Evolutionary conservation across 2,888 invertebrate species (phyloP).

Genomic region (Marronus borbonicus): DNA sequence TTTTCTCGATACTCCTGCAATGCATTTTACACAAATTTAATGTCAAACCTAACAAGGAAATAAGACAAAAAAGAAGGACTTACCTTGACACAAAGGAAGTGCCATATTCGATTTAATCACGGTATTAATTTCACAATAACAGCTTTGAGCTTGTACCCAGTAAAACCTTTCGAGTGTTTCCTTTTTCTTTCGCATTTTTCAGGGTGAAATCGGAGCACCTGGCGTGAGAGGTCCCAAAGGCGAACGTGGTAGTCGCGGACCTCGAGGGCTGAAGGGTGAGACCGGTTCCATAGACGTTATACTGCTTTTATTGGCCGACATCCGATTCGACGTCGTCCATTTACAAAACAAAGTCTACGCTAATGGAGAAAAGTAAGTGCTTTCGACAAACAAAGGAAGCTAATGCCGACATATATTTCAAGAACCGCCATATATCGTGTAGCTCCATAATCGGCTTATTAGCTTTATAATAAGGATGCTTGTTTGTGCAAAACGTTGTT

Average conservation of each 20-base stretch:
- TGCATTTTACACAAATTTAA: not conserved
- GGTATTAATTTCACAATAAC: slow-evolving; percentile 10
- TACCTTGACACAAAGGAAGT: not conserved
- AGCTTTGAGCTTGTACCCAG: not conserved
- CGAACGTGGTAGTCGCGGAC: slow-evolving; percentile 74
- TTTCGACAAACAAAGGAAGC: not conserved
- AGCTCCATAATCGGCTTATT: not conserved
- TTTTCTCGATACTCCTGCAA: not conserved
- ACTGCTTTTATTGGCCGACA: slow-evolving; percentile 77
- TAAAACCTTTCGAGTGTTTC: not conserved
- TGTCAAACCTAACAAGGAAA: not conserved
- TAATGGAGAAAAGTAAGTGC: slow-evolving; percentile 73
- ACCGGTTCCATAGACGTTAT: slow-evolving; percentile 78
- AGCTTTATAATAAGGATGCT: too few relatives aligned
- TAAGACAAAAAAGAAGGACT: not conserved
- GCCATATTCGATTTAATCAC: not conserved
- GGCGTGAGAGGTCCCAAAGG: slow-evolving; percentile 78
- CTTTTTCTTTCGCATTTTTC: slow-evolving; percentile 15
- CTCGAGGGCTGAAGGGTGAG: slow-evolving; percentile 75
- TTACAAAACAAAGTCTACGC: slow-evolving; percentile 75
- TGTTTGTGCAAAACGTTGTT: too few relatives aligned
- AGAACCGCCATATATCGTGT: not conserved
- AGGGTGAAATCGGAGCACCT: slow-evolving; percentile 77
- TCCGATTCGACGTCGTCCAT: slow-evolving; percentile 77
- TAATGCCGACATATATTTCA: not conserved